These are phyloP conservation scores for Phrynocephalus versicolor DNA, from an alignment of 2,113 vertebrate genomes.

Conservation along the genomic window DNA sequence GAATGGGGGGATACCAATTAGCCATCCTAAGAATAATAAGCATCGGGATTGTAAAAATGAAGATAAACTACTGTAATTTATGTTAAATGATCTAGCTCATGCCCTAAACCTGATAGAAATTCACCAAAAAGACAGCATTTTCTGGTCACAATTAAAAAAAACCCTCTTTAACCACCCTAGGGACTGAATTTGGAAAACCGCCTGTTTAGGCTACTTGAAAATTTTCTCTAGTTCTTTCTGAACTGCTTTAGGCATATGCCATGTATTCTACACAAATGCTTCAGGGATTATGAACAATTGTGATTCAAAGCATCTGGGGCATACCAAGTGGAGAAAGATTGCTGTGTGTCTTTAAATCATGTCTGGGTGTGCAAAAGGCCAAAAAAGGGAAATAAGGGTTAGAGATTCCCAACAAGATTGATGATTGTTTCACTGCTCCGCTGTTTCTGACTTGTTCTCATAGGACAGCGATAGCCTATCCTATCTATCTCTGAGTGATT, in stretches of 20 bases:
- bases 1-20: too few species aligned
- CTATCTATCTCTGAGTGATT: too few species aligned
- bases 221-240: slow-evolving; percentile 43
- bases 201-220: slow-evolving; percentile 53
- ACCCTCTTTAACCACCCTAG: background rate
- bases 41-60: slow-evolving; percentile 29
- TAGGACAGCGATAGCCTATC: too few species aligned
- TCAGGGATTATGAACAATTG: background rate
- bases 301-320: background rate
- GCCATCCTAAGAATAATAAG: too few species aligned
- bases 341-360: background rate
- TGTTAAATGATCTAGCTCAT: background rate
- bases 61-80: background rate
- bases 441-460: too few species aligned
- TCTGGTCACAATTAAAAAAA: slow-evolving; percentile 1
- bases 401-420: background rate
- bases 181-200: slow-evolving; percentile 39
- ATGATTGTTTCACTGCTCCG: too few species aligned
- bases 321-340: background rate
- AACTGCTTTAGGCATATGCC: slow-evolving; percentile 48
- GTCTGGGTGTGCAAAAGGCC: background rate
- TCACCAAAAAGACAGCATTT: slow-evolving; percentile 16
- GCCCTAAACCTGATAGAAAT: slow-evolving; percentile 1
- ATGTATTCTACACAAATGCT: slow-evolving; percentile 40
- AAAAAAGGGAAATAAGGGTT: background rate